Evolutionary conservation across 64 coral and sea anemone genomes (phyloP), one percentile per base, ranked within the genome.

Genomic region (Dendrophyllia cribrosa): DNA sequence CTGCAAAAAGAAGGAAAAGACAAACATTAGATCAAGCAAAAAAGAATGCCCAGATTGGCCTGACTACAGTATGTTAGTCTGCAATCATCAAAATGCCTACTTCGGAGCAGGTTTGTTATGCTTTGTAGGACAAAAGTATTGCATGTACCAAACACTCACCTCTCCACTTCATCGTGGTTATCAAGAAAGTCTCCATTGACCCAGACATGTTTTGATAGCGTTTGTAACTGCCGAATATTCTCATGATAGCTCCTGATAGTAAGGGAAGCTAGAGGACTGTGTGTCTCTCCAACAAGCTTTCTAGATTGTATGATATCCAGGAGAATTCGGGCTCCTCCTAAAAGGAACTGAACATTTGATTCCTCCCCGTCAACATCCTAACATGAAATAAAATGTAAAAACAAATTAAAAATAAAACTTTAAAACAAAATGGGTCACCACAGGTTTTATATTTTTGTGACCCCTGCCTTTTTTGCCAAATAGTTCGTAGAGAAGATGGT

Each of bases 221-320:
- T 55, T 34, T 74, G 5, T 3, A 92, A 23, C 19, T 92, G 90
- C 22, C 77, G 5, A 44, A 74, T 48, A 46, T 92, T 92, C 11
- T 92, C 90, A 47, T 75, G 70, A 66, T 92, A 83, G 71, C 74
- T 86, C 5, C 58, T 47, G 67, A 92, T 58, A 13, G 90, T 23
- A 17, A 77, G 45, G 2, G 70, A 76, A 20, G 48, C n/a, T 47
- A 92, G 44, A 16, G 82, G 43, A 13, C 73, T 70, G 16, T 73
- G 43, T 49, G 24, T 47, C 53, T 59, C 68, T 56, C 0, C 51
- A 59, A 76, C 22, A 1, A n/a, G 15, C 25, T 88, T 88, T 24
- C 15, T 73, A 52, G 52, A 74, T 34, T 68, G 14, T 4, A 75
- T 20, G 3, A 7, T 74, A 19, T 74, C 50, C 26, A 74, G 23